Evolutionary conservation across 2,888 invertebrate species (phyloP).

Genomic region (Apamea sordens): DNA sequence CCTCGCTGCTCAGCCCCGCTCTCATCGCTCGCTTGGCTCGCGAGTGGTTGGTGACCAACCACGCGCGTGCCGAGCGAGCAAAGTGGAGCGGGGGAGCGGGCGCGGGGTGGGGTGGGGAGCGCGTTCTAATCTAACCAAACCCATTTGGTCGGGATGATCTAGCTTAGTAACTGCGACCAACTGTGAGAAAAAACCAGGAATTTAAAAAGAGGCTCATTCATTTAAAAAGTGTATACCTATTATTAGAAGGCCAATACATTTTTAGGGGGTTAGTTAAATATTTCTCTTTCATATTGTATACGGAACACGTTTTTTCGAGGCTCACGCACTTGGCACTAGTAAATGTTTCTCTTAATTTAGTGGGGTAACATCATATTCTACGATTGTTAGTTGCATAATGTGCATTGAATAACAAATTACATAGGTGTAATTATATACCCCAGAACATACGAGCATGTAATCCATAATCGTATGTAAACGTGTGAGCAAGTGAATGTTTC

Average conservation of each 20-base stretch:
- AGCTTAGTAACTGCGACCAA: neutral
- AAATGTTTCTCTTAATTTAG: conserved; percentile 25
- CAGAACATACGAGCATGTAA: conserved; percentile 45
- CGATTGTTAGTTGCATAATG: conserved; percentile 53
- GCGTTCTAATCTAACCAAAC: neutral
- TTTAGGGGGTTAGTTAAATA: neutral
- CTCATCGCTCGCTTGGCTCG: neutral
- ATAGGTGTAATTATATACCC: conserved; percentile 50
- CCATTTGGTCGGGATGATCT: neutral
- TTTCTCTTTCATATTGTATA: neutral
- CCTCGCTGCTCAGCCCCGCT: neutral
- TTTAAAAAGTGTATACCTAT: neutral
- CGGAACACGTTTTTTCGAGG: neutral
- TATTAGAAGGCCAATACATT: neutral
- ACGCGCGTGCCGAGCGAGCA: too few species aligned
- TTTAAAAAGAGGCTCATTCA: too few species aligned
- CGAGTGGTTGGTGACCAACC: neutral
- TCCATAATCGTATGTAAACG: conserved; percentile 53
- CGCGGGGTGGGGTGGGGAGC: too few species aligned
- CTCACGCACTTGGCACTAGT: neutral
- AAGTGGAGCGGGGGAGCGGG: too few species aligned
- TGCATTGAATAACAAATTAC: conserved; percentile 65
- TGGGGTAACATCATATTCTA: conserved; percentile 23
- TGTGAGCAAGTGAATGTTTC: conserved; percentile 31
- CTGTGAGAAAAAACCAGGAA: neutral